Conservation (phyloP, 2,113 vertebrate genomes). For the Macrotus californicus region DNA sequence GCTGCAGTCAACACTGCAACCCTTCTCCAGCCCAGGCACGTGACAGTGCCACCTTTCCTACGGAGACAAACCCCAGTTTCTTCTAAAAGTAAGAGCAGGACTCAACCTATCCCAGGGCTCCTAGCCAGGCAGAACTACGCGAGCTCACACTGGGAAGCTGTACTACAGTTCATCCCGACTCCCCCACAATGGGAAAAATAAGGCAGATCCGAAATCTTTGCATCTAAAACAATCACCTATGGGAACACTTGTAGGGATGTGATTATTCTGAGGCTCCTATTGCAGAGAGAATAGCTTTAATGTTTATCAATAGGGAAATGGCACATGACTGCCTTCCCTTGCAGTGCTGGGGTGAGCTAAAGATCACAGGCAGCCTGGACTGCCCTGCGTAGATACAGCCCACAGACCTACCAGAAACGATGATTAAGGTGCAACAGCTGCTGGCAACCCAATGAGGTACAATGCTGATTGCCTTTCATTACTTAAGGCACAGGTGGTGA, state of each 20-base stretch:
- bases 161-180: neutral
- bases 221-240: neutral
- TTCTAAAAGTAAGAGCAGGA: neutral
- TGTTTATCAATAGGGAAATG: neutral
- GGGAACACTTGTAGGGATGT: neutral
- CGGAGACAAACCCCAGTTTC: neutral
- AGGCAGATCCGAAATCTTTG: neutral
- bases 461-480: neutral
- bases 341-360: neutral
- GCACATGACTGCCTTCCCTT: neutral
- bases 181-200: neutral
- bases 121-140: neutral
- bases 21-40: neutral
- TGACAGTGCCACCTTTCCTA: neutral
- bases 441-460: neutral
- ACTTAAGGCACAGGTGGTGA: neutral
- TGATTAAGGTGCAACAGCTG: neutral
- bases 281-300: neutral
- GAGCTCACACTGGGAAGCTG: no score
- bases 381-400: neutral
- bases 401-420: neutral
- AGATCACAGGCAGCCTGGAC: neutral
- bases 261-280: neutral
- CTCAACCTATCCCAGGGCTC: neutral
- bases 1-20: accelerated